Evolutionary conservation across 1,140 invertebrate genomes (phyloP), one percentile per base, ranked within the genome.

Genomic region (Antheraea pernyi): DNA sequence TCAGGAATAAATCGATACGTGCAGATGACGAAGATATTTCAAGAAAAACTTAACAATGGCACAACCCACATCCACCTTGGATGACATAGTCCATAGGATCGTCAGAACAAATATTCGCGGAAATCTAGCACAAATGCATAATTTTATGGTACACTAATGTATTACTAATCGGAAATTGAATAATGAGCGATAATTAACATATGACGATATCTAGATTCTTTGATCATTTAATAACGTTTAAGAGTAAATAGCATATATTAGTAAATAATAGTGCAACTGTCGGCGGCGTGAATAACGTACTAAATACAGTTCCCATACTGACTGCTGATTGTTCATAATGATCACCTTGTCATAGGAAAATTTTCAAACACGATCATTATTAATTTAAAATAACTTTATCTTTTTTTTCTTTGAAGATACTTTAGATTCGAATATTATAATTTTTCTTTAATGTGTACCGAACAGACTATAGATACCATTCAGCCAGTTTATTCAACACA

Each of bases 141-240:
- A 53, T 16, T 53, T 53, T 53, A 53, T 53, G 46, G 46, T n/a
- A 53, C 46, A 53, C 16, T 53, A 53, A 53, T 53, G 46, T 53
- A 53, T 53, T 53, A 53, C 46, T 53, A 53, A 53, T 53, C 16
- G 46, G 5, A 53, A 6, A 13, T 53, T 53, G 10, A 11, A 53
- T 53, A 53, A 53, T 53, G 46, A 16, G 7, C 13, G 16, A 53
- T 13, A 16, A 7, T 16, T 53, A 53, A 11, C 13, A 13, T 13
- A 53, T 53, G 46, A 16, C 46, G 46, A 53, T 53, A 53, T 53
- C 46, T 53, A 53, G 16, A 53, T 53, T 53, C 46, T 53, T 53
- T 16, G 46, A 13, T 16, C 46, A n/a, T 53, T 53, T 53, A 16
- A 53, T 53, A 16, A 16, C 46, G 46, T 53, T 53, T 53, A 53